Percentiles rank a stretch among this genome's conserved stretches.
phyloP scores from a whole-genome alignment of 2,113 vertebrate species.

The Platysteira castanea region DNA sequence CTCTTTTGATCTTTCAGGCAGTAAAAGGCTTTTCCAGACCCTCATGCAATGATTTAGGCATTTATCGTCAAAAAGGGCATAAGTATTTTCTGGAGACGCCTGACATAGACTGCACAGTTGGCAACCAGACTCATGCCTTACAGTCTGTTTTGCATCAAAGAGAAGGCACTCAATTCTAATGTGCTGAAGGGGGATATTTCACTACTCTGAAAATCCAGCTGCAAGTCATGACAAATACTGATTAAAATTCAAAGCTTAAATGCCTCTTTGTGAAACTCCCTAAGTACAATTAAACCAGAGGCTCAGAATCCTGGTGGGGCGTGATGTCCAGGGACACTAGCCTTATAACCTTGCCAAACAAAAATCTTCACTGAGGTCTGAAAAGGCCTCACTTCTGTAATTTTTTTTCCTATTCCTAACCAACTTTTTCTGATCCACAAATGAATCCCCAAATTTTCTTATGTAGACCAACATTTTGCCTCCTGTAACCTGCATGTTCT shows the following conservation, averaged over 20 bases:
- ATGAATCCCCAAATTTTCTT: not conserved
- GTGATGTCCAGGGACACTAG: slow-evolving; percentile 70
- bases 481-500: slow-evolving; percentile 37
- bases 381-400: not conserved
- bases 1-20: slow-evolving; percentile 16
- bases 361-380: slow-evolving; percentile 12
- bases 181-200: slow-evolving; percentile 32
- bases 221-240: slow-evolving; percentile 25
- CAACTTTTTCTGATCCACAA: slow-evolving; percentile 7
- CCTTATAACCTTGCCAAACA: slow-evolving; percentile 35
- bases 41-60: not conserved
- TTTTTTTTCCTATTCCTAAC: not conserved
- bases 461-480: not conserved
- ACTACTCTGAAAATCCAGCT: slow-evolving; percentile 32
- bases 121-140: not conserved
- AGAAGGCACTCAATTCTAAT: not conserved
- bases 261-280: slow-evolving; percentile 84
- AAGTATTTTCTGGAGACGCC: not conserved
- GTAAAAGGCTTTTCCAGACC: not conserved
- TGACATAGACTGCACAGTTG: not conserved
- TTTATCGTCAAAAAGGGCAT: not conserved
- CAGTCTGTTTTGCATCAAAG: slow-evolving; percentile 18
- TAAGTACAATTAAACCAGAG: slow-evolving; percentile 71
- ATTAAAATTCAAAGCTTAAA: slow-evolving; percentile 60
- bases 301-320: slow-evolving; percentile 74